Evolutionary conservation across 1,140 invertebrate species (phyloP), one percentile per base, ranked within the genome.

Genomic region (Apis laboriosa): DNA sequence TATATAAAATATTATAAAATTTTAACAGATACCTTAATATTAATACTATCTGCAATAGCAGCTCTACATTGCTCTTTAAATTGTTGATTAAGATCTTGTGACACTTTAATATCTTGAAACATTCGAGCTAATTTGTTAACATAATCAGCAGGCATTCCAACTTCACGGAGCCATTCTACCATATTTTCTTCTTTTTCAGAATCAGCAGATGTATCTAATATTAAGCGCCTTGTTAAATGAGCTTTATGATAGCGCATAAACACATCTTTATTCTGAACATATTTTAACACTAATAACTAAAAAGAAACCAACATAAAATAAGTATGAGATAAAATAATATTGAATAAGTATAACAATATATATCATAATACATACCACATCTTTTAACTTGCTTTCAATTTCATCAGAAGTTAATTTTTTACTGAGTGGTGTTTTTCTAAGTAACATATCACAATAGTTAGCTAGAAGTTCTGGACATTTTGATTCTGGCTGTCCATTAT

Each of bases 221-320:
- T 99, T 55, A 99, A 96, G 88, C 99, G 95, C 88, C 99, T 95
- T 49, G 99, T 99, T 86, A 99, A 95, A 95, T 99, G 99, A 61
- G 98, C 98, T 94, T 99, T 99, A 94, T 99, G 98, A 94, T 99
- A 99, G 84, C 99, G 95, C 99, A 99, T 99, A 92, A 99, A 99
- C 12, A 99, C 98, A 95, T 99, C 99, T 94, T 99, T 99, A 93
- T 99, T 99, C 93, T 99, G 98, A 72, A 99, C 98, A 95, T 99
- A 99, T 94, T 99, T 99, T 68, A 99, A 95, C 64, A 99, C 98
- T 90, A 99, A 94, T 77, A 99, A 94, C 96, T 97, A 92, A 82
- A 95, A 92, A n/a, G 21, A 78, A 87, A 84, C 60, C 51, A 72
- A 72, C 77, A 21, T 68, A n/a, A 79, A 64, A 68, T 72, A 64